Percentiles rank a stretch among this genome's conserved stretches.
phyloP scores from a whole-genome alignment of 2,888 invertebrate genomes.

The Dolichopus griseipennis region DNA sequence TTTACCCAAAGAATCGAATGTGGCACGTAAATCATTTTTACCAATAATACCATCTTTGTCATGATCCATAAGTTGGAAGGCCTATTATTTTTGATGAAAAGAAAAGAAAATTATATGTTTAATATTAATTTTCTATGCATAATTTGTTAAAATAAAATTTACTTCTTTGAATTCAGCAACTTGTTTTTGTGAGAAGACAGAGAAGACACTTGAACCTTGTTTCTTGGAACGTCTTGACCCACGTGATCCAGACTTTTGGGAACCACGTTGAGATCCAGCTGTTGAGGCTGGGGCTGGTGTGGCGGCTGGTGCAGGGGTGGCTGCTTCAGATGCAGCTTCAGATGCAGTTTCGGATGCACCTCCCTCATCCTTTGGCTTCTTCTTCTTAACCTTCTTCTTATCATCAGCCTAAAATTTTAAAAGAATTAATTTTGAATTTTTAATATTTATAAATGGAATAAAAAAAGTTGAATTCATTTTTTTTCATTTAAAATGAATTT shows the following conservation, averaged over 20 bases:
- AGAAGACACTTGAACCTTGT: constrained; percentile 91
- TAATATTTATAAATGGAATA: too few species aligned
- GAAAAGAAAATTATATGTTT: constrained; percentile 10
- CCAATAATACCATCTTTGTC: constrained; percentile 88
- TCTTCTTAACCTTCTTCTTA: constrained; percentile 86
- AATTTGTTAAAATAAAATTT: constrained; percentile 29
- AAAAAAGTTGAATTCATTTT: too few species aligned
- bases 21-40: constrained; percentile 83
- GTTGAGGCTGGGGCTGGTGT: constrained; percentile 59
- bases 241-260: constrained; percentile 51
- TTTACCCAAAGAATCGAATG: constrained; percentile 87
- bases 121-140: neutral
- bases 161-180: constrained; percentile 95
- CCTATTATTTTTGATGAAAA: constrained; percentile 49
- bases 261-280: constrained; percentile 73
- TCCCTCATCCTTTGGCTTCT: constrained; percentile 70
- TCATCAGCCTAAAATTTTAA: constrained; percentile 66
- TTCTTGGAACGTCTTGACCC: constrained; percentile 63
- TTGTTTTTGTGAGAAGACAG: constrained; percentile 94
- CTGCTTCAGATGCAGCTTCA: constrained; percentile 52
- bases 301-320: constrained; percentile 60
- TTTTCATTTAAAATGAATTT: too few species aligned
- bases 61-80: constrained; percentile 91
- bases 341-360: constrained; percentile 47
- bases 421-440: too few species aligned